Base-by-base conservation (phyloP, 1,140 invertebrate genomes). In the Macrosteles quadrilineatus region DNA sequence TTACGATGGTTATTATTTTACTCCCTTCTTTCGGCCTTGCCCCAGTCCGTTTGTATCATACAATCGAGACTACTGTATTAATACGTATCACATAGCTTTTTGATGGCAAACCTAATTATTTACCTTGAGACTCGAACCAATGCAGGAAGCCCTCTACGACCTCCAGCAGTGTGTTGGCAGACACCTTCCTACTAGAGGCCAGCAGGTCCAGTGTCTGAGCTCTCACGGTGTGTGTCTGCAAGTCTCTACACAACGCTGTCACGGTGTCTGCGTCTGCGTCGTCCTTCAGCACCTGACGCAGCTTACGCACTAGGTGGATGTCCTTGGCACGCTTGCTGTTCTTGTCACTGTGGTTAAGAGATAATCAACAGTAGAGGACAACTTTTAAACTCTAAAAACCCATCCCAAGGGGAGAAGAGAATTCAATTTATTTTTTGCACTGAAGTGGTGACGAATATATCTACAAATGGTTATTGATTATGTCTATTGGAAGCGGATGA, bases 281-380 rank as follows among this genome's bases (percentile, higher is more conserved):
- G 47, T 83, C 80, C 72, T 88, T 87, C 9, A 93, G 78, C 72
- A 87, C 82, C 40, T 85, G 86, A 74, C 90, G 88, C n/a, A 94
- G 77, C 74, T 92, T 90, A 75, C 92, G 90, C 57, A 96, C 83
- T 43, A 96, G 81, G 82, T 97, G 93, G 47, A 96, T 85, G 80
- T 97, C 95, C 74, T 92, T 86, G 0, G 94, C 90, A 74, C 90
- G 86, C 76, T 91, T 90, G 71, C 91, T 94, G 80, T 93, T 94
- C 80, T 92, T 92, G 74, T 91, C 94, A 77, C 90, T 86, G 71
- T 68, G 77, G 68, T 67, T 76, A 73, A 27, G n/a, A n/a, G n/a
- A n/a, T n/a, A n/a, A n/a, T n/a, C 69, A 72, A 74, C 63, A 40
- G 72, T 12, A 66, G 31, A 36, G 67, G 30, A 19, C 30, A 63